Conservation (phyloP, 2,888 invertebrate genomes). For the Trachelus tabidus region DNA sequence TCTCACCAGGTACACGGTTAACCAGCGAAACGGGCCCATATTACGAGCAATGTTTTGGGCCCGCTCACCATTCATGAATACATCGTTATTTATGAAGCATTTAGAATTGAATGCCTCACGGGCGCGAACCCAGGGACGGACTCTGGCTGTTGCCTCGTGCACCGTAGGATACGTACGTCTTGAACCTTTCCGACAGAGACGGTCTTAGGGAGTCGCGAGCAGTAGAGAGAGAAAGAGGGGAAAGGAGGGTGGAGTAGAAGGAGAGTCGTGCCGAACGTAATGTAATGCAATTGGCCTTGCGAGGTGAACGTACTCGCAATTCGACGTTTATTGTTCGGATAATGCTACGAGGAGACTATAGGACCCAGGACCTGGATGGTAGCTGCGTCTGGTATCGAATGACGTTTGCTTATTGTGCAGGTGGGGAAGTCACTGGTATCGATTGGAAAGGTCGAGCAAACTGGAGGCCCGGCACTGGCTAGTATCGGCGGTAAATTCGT, state of each 20-base stretch:
- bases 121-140: constrained; percentile 22
- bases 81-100: constrained; percentile 35
- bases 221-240: not conserved
- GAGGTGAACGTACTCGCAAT: constrained; percentile 54
- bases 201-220: not conserved
- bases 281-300: constrained; percentile 45
- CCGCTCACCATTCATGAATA: constrained; percentile 30
- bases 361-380: not conserved
- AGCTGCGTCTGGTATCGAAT: not conserved
- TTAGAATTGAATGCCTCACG: constrained; percentile 39
- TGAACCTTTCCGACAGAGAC: not conserved
- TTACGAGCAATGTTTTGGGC: not conserved
- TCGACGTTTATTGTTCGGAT: constrained; percentile 19
- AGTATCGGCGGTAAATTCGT: not conserved
- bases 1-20: not conserved
- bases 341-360: not conserved
- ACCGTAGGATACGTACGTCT: not conserved
- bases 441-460: not conserved
- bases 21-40: not conserved
- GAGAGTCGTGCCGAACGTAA: constrained; percentile 31
- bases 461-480: not conserved
- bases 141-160: not conserved
- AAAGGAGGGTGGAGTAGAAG: constrained; percentile 3
- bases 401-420: not conserved
- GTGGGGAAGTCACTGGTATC: not conserved